Percentiles rank a stretch among this genome's conserved stretches.
Evolutionary conservation across 2,113 vertebrate species (phyloP).

Genomic region (Pollachius pollachius): DNA sequence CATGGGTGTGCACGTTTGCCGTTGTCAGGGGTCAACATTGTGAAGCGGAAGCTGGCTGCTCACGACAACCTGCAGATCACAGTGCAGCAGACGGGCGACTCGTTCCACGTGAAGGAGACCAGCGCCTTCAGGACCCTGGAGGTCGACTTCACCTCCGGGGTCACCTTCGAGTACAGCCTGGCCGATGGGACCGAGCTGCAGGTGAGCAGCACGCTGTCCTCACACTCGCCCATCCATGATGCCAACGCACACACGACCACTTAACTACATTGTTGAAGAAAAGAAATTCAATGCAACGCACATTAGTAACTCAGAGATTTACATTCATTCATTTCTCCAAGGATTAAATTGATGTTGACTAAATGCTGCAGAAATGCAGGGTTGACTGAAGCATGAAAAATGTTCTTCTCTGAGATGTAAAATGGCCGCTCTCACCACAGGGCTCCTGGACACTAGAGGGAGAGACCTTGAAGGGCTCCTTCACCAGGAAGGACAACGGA

Average conservation of each 20-base stretch:
- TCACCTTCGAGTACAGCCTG: slow-evolving; percentile 81
- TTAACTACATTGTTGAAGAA: too few relatives aligned
- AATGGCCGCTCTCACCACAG: slow-evolving; percentile 53
- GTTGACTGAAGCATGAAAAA: too few relatives aligned
- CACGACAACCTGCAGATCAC: slow-evolving; percentile 89
- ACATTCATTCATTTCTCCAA: too few relatives aligned
- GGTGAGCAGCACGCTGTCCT: slow-evolving; percentile 68
- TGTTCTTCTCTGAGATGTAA: too few relatives aligned
- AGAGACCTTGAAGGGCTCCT: slow-evolving; percentile 75
- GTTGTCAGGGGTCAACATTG: slow-evolving; percentile 79
- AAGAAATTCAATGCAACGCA: too few relatives aligned
- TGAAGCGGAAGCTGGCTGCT: slow-evolving; percentile 90
- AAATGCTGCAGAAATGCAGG: too few relatives aligned
- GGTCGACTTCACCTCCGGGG: slow-evolving; percentile 83
- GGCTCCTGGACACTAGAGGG: slow-evolving; percentile 83
- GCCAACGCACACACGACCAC: too few relatives aligned
- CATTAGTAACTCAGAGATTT: too few relatives aligned
- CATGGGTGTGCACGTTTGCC: neutral
- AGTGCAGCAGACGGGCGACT: slow-evolving; percentile 83
- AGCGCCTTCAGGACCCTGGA: slow-evolving; percentile 84
- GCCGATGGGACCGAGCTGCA: slow-evolving; percentile 88
- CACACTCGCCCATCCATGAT: too few relatives aligned
- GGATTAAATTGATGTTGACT: too few relatives aligned
- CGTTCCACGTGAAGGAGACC: slow-evolving; percentile 83
- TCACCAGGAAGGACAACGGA: slow-evolving; percentile 86